These are phyloP conservation scores for Stomatorhinus walkeri DNA, from an alignment of 2,797 vertebrate species.

Conservation along the genomic window DNA sequence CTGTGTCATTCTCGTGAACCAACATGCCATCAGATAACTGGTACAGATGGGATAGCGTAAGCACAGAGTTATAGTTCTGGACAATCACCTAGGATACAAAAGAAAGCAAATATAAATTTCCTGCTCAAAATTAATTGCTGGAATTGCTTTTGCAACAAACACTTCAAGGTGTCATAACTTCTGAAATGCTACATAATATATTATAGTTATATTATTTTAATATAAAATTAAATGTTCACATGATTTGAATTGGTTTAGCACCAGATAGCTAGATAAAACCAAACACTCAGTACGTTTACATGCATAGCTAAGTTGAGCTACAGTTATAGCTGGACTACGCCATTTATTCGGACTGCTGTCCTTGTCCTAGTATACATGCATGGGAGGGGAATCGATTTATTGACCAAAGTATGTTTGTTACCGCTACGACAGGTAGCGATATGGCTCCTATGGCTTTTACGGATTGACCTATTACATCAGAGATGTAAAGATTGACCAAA, in stretches of 20 bases:
- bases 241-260: neutral
- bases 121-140: neutral
- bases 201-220: neutral
- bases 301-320: neutral
- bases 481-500: neutral
- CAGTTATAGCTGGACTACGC: too few species aligned
- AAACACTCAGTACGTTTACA: neutral
- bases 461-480: neutral
- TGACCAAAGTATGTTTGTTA: neutral
- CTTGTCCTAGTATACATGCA: neutral
- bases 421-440: neutral
- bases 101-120: neutral
- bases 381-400: neutral
- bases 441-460: neutral
- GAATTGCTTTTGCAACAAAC: neutral
- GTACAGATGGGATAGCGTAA: constrained; percentile 86
- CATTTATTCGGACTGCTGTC: too few species aligned
- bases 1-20: constrained; percentile 85
- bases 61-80: constrained; percentile 92
- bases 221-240: neutral
- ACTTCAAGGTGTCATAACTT: neutral
- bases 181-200: neutral
- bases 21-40: constrained; percentile 82
- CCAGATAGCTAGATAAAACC: neutral
- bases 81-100: constrained; percentile 78